Conservation (phyloP, 2,888 invertebrate species). For the Dioctria linearis region DNA sequence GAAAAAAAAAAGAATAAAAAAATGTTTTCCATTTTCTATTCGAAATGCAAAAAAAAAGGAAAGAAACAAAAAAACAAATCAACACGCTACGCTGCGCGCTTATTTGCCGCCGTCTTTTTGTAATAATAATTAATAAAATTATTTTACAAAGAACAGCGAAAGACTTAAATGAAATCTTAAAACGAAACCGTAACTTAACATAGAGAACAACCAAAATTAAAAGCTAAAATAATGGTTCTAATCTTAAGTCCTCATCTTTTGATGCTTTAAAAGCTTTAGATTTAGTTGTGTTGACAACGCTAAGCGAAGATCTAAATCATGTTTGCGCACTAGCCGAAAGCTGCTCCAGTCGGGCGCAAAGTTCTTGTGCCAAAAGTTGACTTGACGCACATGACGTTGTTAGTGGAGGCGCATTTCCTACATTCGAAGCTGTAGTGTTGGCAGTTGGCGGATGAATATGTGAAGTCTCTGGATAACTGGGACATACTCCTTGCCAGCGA, state of each 20-base stretch:
- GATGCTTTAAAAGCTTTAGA: not conserved
- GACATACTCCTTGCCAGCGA: constrained; percentile 80
- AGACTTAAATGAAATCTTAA: constrained; percentile 38
- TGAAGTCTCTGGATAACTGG: constrained; percentile 69
- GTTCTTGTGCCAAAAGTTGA: constrained; percentile 72
- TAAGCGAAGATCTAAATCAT: constrained; percentile 64
- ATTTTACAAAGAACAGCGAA: not conserved
- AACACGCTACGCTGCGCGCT: constrained; percentile 1
- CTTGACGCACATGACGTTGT: constrained; percentile 66
- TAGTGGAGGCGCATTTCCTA: constrained; percentile 57
- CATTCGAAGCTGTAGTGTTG: not conserved
- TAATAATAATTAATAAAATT: not conserved
- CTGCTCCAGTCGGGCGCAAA: constrained; percentile 73
- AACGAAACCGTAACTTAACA: constrained; percentile 48
- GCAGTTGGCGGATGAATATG: constrained; percentile 61
- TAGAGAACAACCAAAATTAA: constrained; percentile 50
- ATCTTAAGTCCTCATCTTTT: constrained; percentile 30
- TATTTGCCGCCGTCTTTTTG: not conserved
- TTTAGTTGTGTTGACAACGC: constrained; percentile 31
- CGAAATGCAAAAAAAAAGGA: not conserved
- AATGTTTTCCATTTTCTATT: not conserved
- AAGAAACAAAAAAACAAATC: not conserved
- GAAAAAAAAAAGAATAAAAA: not conserved
- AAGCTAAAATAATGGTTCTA: constrained; percentile 42
- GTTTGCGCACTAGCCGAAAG: constrained; percentile 71